Percentiles rank a stretch among this genome's conserved stretches.
These are phyloP conservation scores for Pycnonotus jocosus DNA, from an alignment of 2,113 vertebrate species.

Conservation along the genomic window DNA sequence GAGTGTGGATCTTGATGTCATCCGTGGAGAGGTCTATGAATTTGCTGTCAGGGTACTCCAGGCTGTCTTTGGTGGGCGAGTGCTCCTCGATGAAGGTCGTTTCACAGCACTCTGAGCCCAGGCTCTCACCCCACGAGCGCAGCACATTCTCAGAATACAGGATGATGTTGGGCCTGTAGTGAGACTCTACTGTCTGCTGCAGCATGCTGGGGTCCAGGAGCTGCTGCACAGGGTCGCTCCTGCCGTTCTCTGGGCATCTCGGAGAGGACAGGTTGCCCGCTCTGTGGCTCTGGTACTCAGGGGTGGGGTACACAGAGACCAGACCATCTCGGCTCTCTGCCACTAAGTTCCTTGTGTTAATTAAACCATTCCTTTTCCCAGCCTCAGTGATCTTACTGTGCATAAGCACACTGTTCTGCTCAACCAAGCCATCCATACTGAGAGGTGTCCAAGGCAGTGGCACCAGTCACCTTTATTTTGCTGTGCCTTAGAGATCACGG, in stretches of 20 bases:
- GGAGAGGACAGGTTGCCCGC: constrained; percentile 55
- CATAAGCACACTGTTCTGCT: constrained; percentile 64
- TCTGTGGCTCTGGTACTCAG: constrained; percentile 79
- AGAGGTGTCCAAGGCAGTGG: neutral
- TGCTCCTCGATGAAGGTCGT: constrained; percentile 91
- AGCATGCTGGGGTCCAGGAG: constrained; percentile 85
- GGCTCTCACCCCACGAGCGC: constrained; percentile 77
- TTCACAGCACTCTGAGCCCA: constrained; percentile 84
- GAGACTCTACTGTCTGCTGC: constrained; percentile 76
- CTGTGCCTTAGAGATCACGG: constrained; percentile 37
- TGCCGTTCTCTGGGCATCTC: constrained; percentile 33
- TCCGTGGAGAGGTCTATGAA: constrained; percentile 83
- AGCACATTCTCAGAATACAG: constrained; percentile 84
- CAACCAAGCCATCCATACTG: constrained; percentile 72
- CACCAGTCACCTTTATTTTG: neutral
- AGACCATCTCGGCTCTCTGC: constrained; percentile 78
- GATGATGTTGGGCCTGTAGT: constrained; percentile 81
- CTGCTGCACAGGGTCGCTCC: constrained; percentile 75
- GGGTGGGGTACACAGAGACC: constrained; percentile 80
- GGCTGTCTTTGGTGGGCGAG: constrained; percentile 76
- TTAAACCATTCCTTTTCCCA: constrained; percentile 82
- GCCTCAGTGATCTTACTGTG: constrained; percentile 64
- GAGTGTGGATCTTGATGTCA: constrained; percentile 86
- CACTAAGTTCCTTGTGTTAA: constrained; percentile 82
- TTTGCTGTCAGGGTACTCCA: constrained; percentile 79